Conservation (phyloP, 2,888 invertebrate species). For the Pterostichus niger region DNA sequence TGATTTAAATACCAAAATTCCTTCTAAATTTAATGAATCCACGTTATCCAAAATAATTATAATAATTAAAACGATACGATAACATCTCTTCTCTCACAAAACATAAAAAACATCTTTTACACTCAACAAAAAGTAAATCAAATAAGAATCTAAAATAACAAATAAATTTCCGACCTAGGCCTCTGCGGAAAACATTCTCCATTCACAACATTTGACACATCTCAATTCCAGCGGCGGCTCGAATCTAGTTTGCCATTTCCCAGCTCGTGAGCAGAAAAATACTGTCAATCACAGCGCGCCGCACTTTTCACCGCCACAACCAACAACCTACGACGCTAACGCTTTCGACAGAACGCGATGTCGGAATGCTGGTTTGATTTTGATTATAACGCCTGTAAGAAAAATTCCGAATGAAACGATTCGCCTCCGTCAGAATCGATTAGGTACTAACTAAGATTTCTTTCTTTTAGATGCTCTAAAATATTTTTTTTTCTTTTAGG, state of each 20-base stretch:
- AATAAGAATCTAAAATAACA: neutral
- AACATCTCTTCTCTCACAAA: neutral
- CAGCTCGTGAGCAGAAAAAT: constrained; percentile 39
- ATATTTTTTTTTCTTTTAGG: no score
- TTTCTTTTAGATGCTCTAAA: no score
- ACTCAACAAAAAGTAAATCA: neutral
- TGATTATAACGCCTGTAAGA: constrained; percentile 41
- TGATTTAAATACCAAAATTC: constrained; percentile 5
- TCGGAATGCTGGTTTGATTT: constrained; percentile 1
- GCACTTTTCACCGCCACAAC: constrained; percentile 19
- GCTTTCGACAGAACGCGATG: neutral
- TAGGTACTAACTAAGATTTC: no score
- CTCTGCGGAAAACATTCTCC: constrained; percentile 9
- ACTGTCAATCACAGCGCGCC: constrained; percentile 34
- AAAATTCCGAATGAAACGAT: neutral
- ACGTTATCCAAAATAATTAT: no score
- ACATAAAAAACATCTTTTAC: neutral
- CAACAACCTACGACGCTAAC: constrained; percentile 5
- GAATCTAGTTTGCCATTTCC: constrained; percentile 37
- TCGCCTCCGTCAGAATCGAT: no score
- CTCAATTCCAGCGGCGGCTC: constrained; percentile 4
- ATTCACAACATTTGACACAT: constrained; percentile 35
- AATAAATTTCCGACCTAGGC: constrained; percentile 12
- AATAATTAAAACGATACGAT: no score
- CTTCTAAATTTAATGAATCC: neutral